phyloP scores from a whole-genome alignment of 2,797 vertebrate genomes.

The Chelon auratus region DNA sequence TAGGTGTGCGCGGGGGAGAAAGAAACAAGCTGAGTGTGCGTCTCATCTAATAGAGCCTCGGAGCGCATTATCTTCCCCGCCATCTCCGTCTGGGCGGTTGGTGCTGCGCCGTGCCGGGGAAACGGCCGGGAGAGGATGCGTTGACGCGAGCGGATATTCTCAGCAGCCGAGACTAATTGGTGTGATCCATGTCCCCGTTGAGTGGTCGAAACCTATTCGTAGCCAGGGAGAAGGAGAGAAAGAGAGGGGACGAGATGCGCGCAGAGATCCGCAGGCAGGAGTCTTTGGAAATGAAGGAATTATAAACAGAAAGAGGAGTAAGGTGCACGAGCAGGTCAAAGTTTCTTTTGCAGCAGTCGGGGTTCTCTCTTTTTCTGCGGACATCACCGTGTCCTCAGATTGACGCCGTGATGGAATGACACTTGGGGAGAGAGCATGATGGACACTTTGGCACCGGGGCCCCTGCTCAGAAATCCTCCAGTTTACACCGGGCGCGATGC shows the following conservation, averaged over 20 bases:
- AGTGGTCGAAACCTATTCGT: conserved; percentile 58
- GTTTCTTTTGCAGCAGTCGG: conserved; percentile 60
- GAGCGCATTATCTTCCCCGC: conserved; percentile 79
- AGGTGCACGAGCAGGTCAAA: conserved; percentile 61
- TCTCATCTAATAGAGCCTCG: conserved; percentile 77
- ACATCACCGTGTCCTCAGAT: conserved; percentile 29
- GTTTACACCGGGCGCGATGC: conserved; percentile 59
- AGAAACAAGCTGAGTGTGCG: conserved; percentile 70
- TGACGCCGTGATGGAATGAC: conserved; percentile 71
- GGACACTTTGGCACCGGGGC: conserved; percentile 73
- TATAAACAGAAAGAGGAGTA: conserved; percentile 31
- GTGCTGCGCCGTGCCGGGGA: conserved; percentile 50
- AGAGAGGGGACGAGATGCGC: conserved; percentile 32
- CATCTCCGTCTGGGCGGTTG: conserved; percentile 76
- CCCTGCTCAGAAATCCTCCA: conserved; percentile 55
- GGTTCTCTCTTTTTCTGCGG: conserved; percentile 13
- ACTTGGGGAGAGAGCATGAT: conserved; percentile 69
- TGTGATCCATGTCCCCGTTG: conserved; percentile 72
- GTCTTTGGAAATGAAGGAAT: conserved; percentile 57
- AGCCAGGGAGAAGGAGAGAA: conserved; percentile 52
- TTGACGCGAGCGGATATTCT: conserved; percentile 58
- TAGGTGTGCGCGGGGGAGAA: conserved; percentile 46
- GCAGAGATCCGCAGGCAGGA: conserved; percentile 46
- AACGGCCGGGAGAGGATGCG: conserved; percentile 52
- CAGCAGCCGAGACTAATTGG: conserved; percentile 71